Conservation (phyloP, 1,140 invertebrate genomes). For the silkworm (Bombyx mori) region ASM3026992v2 NC_085112.1:10003001-10003500, state of each 20-base stretch:
- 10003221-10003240: constrained; percentile 10
- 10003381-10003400: too few relatives aligned
- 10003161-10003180: too few relatives aligned
- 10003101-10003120: constrained; percentile 2
- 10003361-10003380: background rate
- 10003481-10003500: too few relatives aligned
- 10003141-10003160: too few relatives aligned
- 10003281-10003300: background rate
- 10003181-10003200: too few relatives aligned
- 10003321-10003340: constrained; percentile 2
- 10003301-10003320: constrained; percentile 3
- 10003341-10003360: background rate
- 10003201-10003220: constrained; percentile 10
- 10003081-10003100: constrained; percentile 28
- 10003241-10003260: constrained; percentile 16
- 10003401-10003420: too few relatives aligned
- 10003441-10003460: too few relatives aligned
- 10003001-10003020: constrained; percentile 46
- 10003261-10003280: constrained; percentile 15
- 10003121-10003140: too few relatives aligned
- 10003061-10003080: constrained; percentile 51
- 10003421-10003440: too few relatives aligned
- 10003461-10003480: too few relatives aligned
- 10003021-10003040: constrained; percentile 30
- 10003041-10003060: constrained; percentile 44